These are phyloP conservation scores for Orchesellides sinensis DNA, from an alignment of 2,888 invertebrate genomes.

Conservation along the genomic window DNA sequence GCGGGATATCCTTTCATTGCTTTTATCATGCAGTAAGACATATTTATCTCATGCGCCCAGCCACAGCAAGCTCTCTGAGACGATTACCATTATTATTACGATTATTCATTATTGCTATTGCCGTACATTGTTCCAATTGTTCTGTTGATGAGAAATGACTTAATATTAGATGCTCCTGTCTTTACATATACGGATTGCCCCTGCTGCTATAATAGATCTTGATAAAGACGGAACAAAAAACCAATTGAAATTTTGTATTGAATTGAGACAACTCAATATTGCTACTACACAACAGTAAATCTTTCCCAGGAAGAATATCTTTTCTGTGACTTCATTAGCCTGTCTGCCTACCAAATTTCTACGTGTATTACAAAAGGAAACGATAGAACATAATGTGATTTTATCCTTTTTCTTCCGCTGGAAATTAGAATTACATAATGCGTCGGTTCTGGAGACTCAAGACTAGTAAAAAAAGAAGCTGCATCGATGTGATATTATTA, in stretches of 20 bases:
- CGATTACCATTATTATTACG: slow-evolving; percentile 24
- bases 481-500: no score
- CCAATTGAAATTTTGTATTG: neutral
- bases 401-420: neutral
- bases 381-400: neutral
- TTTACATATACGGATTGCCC: neutral
- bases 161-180: slow-evolving; percentile 26
- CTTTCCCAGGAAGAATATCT: neutral
- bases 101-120: slow-evolving; percentile 23
- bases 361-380: neutral
- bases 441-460: neutral
- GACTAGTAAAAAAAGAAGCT: neutral
- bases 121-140: slow-evolving; percentile 24
- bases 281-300: neutral
- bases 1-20: slow-evolving; percentile 33
- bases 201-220: slow-evolving; percentile 19
- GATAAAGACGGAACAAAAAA: neutral
- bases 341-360: neutral
- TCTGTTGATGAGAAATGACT: slow-evolving; percentile 25
- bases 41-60: neutral
- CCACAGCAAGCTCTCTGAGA: slow-evolving; percentile 3
- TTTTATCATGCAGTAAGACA: neutral
- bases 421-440: slow-evolving; percentile 29
- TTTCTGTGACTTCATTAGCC: neutral
- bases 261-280: slow-evolving; percentile 17